Evolutionary conservation across 2,113 vertebrate genomes (phyloP).

Genomic region (Ophiodon elongatus): DNA sequence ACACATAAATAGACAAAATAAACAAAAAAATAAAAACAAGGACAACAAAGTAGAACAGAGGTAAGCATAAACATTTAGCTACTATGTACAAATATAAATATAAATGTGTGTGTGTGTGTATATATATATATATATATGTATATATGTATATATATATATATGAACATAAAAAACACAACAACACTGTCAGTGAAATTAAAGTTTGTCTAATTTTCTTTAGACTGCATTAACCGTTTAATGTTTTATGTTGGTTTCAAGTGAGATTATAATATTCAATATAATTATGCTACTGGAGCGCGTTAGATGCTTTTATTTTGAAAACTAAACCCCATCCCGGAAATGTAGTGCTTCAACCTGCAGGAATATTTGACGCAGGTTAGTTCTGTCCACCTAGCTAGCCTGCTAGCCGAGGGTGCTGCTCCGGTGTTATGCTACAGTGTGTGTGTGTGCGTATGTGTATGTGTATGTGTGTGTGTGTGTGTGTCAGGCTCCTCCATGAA

Average conservation of each 20-base stretch:
- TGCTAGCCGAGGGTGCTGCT: conserved; percentile 50
- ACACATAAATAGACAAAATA: no score
- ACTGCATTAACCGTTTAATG: neutral
- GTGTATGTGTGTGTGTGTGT: no score
- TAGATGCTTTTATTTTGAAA: conserved; percentile 60
- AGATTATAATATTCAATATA: neutral
- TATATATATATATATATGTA: no score
- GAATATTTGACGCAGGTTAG: neutral
- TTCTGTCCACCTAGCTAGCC: conserved; percentile 32
- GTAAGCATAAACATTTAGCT: no score
- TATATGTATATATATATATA: no score
- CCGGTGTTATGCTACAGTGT: conserved; percentile 31
- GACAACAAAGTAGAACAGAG: no score
- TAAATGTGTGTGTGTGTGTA: no score
- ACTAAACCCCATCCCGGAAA: conserved; percentile 32
- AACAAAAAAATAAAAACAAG: no score
- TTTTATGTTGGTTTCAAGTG: neutral
- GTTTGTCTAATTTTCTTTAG: neutral
- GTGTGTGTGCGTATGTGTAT: no score
- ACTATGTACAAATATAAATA: no score
- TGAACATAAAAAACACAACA: no score
- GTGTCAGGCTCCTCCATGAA: conserved; percentile 16
- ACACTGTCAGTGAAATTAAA: no score
- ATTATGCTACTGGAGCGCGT: neutral
- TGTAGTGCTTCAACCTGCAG: accelerated